Evolutionary conservation across 2,888 invertebrate species (phyloP), one percentile per base, ranked within the genome.

Genomic region (Bellardia bayeri): DNA sequence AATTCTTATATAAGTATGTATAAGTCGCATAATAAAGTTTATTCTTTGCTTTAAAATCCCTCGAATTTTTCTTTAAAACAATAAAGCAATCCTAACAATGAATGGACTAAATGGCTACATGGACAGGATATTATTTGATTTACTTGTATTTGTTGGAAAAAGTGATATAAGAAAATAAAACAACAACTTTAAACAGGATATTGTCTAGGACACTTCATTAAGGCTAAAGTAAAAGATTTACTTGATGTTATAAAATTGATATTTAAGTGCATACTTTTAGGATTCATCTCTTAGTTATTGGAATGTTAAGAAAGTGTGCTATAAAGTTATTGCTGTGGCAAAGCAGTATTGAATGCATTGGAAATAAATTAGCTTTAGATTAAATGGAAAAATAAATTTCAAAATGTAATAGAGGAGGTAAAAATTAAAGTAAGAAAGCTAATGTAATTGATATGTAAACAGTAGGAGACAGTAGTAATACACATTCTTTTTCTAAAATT

Each of bases 211-310:
- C 30, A n/a, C 61, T 69, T 58, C 30, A 23, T 69, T 45, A 68
- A 37, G 16, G 33, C 8, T 51, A 68, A 68, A 63, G 6, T 11
- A 63, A 63, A 49, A 49, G 23, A 63, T 4, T 63, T 45, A 11
- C 11, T 75, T 63, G 45, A 5, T 37, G 14, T 30, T 45, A 49
- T 8, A 45, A 64, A 75, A 76, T 42, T 66, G 54, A 40, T n/a
- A 54, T 23, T 66, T 63, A 63, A 63, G 37, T 64, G 66, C 42
- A 78, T n/a, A 78, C 66, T 79, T 69, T 58, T 69, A 49, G 58
- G 33, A 7, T 33, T 69, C 58, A 45, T 30, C 30, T 14, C 42
- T 49, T 7, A 33, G 2, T 45, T 68, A 14, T 68, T 42, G 8
- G 42, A 74, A 33, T 23, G n/a, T 33, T 16, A 74, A 74, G 45